A percentile compares a stretch with the other conserved stretches of the same genome.
phyloP scores from a whole-genome alignment of 2,113 vertebrate genomes.

The Microcebus murinus region DNA sequence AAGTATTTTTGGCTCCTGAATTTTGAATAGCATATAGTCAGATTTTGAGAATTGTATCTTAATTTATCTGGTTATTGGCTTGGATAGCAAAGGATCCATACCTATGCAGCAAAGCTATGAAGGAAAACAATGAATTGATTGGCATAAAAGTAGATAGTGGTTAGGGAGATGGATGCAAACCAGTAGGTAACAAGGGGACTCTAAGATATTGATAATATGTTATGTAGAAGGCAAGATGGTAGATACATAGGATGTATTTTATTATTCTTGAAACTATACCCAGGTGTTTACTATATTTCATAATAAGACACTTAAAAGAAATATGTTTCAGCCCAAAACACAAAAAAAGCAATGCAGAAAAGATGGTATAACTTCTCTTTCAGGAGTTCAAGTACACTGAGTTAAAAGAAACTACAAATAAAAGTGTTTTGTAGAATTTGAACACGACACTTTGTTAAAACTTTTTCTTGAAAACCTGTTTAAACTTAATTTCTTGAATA shows the following conservation, averaged over 20 bases:
- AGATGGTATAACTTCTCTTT: constrained; percentile 1
- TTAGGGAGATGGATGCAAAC: not conserved
- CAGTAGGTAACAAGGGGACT: not conserved
- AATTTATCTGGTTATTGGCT: constrained; percentile 3
- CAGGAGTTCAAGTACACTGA: not conserved
- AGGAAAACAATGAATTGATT: not conserved
- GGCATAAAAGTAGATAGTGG: not conserved
- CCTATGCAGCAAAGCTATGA: not conserved
- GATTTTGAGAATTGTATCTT: constrained; percentile 12
- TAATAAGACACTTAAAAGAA: not conserved
- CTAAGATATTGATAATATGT: not conserved
- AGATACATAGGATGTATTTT: not conserved
- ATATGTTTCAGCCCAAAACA: not conserved
- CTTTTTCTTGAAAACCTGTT: not conserved
- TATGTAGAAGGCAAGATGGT: not conserved
- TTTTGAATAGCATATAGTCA: not conserved
- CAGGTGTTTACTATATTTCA: not conserved
- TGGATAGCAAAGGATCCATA: not conserved
- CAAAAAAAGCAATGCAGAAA: not conserved
- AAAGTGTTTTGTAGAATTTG: constrained; percentile 17
- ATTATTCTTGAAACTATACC: not conserved
- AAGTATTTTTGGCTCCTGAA: not conserved
- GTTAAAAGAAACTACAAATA: not conserved
- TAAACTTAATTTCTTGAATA: not conserved
- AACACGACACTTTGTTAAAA: constrained; percentile 31